A percentile compares a stretch with the other conserved stretches of the same genome.
These are phyloP conservation scores for Pediacus dermestoides DNA, from an alignment of 2,888 invertebrate genomes.

Conservation along the genomic window DNA sequence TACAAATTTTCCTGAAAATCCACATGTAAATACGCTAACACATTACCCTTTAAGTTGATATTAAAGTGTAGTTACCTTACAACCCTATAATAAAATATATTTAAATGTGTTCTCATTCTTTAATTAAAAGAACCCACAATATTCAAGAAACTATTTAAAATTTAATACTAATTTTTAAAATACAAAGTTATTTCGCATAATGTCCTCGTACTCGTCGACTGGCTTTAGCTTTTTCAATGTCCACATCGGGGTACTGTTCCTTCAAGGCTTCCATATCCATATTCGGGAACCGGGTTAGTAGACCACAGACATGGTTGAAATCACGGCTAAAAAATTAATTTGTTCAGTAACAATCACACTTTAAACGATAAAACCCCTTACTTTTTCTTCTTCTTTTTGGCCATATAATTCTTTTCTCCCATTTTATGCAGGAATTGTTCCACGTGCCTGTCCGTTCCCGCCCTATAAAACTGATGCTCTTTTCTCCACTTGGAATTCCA, in stretches of 20 bases:
- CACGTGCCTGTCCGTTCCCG: slow-evolving; percentile 56
- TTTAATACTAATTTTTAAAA: no score
- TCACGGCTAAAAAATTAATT: slow-evolving; percentile 52
- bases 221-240: slow-evolving; percentile 64
- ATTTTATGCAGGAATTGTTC: slow-evolving; percentile 60
- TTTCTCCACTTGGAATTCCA: slow-evolving; percentile 65
- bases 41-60: no score
- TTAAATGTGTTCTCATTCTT: no score
- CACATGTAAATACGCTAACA: no score
- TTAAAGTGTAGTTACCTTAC: no score
- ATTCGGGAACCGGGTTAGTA: slow-evolving; percentile 73
- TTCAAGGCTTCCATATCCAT: slow-evolving; percentile 67
- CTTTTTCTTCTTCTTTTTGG: slow-evolving; percentile 53
- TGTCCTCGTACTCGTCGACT: slow-evolving; percentile 51
- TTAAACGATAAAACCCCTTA: slow-evolving; percentile 46
- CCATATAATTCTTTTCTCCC: slow-evolving; percentile 62
- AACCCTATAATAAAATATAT: no score
- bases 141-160: no score
- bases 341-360: slow-evolving; percentile 8
- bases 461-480: slow-evolving; percentile 53
- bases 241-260: slow-evolving; percentile 70
- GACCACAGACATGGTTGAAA: slow-evolving; percentile 64
- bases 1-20: no score
- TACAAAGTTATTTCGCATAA: no score
- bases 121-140: no score